Base-by-base conservation (phyloP, 1,140 invertebrate genomes). In the Rhyacophila brunnea region DNA sequence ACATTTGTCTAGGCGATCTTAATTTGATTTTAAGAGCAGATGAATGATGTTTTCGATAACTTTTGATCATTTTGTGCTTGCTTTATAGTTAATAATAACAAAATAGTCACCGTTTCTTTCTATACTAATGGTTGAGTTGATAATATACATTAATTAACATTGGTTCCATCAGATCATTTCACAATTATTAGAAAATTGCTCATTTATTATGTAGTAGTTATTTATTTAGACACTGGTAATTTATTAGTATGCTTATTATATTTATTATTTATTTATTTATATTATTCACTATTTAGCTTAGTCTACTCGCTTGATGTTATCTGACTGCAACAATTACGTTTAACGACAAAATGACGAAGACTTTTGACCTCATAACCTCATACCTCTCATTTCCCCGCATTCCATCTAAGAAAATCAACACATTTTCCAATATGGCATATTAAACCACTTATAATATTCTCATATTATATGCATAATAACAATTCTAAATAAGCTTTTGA, bases 1-100 rank as follows among this genome's bases (percentile, higher is more conserved):
- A 78, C 77, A 78, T 79, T 57, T 76, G 74, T 78, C 77, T 78
- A 77, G 75, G 71, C 34, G 71, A 70, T 66, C 23, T 77, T 79
- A 78, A 78, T 79, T 78, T 79, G 73, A 72, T 77, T 74, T 74
- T 73, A 63, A 62, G 67, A 34, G 36, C 52, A 55, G 52, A 46
- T 55, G 23, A 28, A 28, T 28, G 23, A 11, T 13, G 36, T 10
- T 20, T 20, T 13, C 38, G 47, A 35, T 49, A 43, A 46, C 34
- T 20, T 55, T 58, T 56, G 62, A 60, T 64, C 56, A 64, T 64
- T 64, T 57, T 59, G 58, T 52, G 62, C 56, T 64, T 56, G 23
- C 15, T 15, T 4, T 40, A 5, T 6, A 5, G 5, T 17, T n/a
- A 20, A 44, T 53, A 53, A 53, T 20, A 43, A 15, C 19, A 14